phyloP scores from a whole-genome alignment of 2,888 invertebrate species.

The Ctenicera cuprea region DNA sequence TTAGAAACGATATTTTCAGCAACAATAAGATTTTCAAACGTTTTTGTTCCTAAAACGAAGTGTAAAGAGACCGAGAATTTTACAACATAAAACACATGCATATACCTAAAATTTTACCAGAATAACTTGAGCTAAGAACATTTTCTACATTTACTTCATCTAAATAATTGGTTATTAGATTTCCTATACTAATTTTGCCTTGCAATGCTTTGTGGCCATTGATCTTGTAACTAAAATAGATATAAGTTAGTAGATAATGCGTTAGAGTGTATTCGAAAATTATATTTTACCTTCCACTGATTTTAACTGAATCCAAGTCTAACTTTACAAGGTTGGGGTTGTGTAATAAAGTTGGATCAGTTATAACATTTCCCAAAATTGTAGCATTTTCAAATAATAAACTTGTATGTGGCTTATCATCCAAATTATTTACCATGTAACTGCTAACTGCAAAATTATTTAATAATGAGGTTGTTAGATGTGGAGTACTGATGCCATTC shows the following conservation, averaged over 20 bases:
- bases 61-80: too few species aligned
- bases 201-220: conserved; percentile 62
- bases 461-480: conserved; percentile 62
- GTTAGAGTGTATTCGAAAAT: conserved; percentile 8
- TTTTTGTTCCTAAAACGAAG: conserved; percentile 53
- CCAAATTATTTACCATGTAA: conserved; percentile 64
- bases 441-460: conserved; percentile 60
- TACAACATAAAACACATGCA: too few species aligned
- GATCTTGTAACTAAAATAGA: conserved; percentile 59
- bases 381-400: conserved; percentile 66
- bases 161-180: conserved; percentile 49
- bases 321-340: conserved; percentile 64
- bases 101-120: conserved; percentile 10
- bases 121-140: conserved; percentile 27
- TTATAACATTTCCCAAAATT: conserved; percentile 63
- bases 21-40: conserved; percentile 59
- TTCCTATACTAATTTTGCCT: conserved; percentile 59
- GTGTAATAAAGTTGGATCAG: conserved; percentile 60
- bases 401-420: conserved; percentile 57
- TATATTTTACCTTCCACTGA: conserved; percentile 61
- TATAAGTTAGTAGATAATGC: conserved; percentile 17
- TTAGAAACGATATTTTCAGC: conserved; percentile 57
- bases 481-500: conserved; percentile 63
- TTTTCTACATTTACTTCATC: conserved; percentile 39
- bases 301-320: conserved; percentile 62